These are phyloP conservation scores for Laothoe populi DNA, from an alignment of 2,888 invertebrate genomes.

Conservation along the genomic window DNA sequence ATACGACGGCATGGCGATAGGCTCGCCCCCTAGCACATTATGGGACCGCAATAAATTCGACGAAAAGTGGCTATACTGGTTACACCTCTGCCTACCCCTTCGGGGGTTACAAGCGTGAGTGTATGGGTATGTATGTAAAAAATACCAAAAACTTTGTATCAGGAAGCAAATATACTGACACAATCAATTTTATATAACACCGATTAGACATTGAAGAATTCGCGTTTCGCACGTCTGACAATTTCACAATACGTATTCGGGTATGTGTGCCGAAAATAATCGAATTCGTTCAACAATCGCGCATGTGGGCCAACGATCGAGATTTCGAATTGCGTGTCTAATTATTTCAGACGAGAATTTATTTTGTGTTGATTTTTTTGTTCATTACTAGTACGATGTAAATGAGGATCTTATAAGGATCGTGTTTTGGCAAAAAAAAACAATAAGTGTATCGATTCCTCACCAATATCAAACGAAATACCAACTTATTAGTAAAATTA, in stretches of 20 bases:
- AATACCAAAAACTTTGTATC: not conserved
- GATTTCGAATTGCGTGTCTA: constrained; percentile 4
- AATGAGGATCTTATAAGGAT: not conserved
- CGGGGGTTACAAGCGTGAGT: too few species aligned
- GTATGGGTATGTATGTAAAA: not conserved
- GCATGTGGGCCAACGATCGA: constrained; percentile 16
- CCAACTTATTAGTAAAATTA: too few species aligned
- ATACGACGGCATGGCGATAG: too few species aligned
- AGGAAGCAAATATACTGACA: constrained; percentile 1
- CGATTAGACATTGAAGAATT: constrained; percentile 2
- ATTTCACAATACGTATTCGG: constrained; percentile 15
- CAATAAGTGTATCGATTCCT: too few species aligned
- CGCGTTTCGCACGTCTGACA: constrained; percentile 6
- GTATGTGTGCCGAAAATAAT: constrained; percentile 22
- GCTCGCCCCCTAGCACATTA: too few species aligned
- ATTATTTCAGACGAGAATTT: not conserved
- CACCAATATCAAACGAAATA: too few species aligned
- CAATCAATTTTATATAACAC: constrained; percentile 21
- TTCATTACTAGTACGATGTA: not conserved
- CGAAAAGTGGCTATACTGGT: too few species aligned
- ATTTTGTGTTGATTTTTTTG: constrained; percentile 2
- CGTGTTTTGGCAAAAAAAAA: too few species aligned
- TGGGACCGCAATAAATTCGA: too few species aligned
- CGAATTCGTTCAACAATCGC: constrained; percentile 11
- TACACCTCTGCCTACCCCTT: too few species aligned